phyloP scores from a whole-genome alignment of 2,113 vertebrate species.

The Nettapus auritus region DNA sequence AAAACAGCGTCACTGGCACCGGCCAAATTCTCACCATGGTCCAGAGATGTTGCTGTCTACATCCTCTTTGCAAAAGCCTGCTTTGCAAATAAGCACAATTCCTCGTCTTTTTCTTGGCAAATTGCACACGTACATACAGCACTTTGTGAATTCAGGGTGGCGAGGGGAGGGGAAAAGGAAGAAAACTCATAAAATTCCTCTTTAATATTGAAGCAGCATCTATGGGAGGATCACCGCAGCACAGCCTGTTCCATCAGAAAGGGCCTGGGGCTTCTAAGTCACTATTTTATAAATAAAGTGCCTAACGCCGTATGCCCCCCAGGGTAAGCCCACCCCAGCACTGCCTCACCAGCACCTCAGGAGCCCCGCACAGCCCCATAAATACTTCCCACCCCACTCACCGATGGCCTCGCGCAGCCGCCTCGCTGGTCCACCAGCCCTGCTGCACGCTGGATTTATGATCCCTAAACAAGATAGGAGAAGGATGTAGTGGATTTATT shows the following conservation, averaged over 20 bases:
- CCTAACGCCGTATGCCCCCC: background rate
- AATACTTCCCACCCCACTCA: constrained; percentile 65
- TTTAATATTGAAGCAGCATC: background rate
- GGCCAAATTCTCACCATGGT: background rate
- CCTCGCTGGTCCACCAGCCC: constrained; percentile 56
- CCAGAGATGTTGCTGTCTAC: too few species aligned
- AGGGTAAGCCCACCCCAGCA: background rate
- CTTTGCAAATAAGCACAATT: background rate
- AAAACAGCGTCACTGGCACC: background rate
- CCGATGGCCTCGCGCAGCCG: constrained; percentile 37
- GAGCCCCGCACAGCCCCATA: constrained; percentile 43
- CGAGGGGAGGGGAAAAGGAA: background rate
- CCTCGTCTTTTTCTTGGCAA: background rate
- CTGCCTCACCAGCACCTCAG: background rate
- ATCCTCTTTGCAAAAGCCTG: background rate
- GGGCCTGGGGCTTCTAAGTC: background rate
- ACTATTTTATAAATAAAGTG: background rate
- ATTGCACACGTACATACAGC: rapidly evolving
- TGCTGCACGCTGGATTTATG: constrained; percentile 69
- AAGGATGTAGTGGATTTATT: constrained; percentile 58
- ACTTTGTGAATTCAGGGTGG: background rate
- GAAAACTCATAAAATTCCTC: background rate
- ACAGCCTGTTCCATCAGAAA: background rate
- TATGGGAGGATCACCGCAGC: background rate
- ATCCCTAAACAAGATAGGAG: constrained; percentile 68